phyloP scores from a whole-genome alignment of 2,797 vertebrate genomes.

The Sylvilagus floridanus region DNA sequence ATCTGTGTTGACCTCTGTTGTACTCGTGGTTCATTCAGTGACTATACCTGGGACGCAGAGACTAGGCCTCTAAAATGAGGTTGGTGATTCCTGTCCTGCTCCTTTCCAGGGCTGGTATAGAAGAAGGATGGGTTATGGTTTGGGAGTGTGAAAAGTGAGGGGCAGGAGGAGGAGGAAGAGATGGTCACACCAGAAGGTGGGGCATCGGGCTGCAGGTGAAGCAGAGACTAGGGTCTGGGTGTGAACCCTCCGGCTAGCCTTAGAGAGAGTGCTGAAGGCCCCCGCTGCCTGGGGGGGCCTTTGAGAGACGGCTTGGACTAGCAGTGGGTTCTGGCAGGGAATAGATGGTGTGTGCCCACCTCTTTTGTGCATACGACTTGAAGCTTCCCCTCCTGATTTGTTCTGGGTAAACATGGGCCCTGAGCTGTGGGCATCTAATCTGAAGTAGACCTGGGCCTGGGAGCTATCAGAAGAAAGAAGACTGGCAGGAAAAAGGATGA shows the following conservation, averaged over 20 bases:
- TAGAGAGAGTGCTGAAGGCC: background rate
- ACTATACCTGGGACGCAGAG: background rate
- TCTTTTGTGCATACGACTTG: slow-evolving; percentile 46
- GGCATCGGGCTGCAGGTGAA: background rate
- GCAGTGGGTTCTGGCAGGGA: background rate
- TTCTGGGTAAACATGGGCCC: background rate
- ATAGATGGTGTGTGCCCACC: background rate
- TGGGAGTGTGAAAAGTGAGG: slow-evolving; percentile 25
- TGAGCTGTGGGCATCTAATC: background rate
- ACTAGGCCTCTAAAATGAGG: background rate
- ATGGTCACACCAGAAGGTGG: slow-evolving; percentile 1
- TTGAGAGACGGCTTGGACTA: background rate
- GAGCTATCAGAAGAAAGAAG: slow-evolving; percentile 26
- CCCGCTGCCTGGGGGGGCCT: no score
- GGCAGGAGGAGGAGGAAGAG: slow-evolving; percentile 10
- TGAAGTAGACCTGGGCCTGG: slow-evolving; percentile 6
- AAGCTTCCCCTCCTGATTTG: slow-evolving; percentile 59
- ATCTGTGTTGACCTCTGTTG: background rate
- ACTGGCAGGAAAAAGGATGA: background rate
- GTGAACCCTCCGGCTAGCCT: background rate
- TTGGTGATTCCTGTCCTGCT: slow-evolving; percentile 13
- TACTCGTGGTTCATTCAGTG: background rate
- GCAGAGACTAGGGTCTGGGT: background rate
- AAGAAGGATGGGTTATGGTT: background rate
- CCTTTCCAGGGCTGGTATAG: background rate